A percentile compares a stretch with the other conserved stretches of the same genome.
These are phyloP conservation scores for Chaunax sp. DNA, from an alignment of 2,797 vertebrate genomes.

Conservation along the genomic window DNA sequence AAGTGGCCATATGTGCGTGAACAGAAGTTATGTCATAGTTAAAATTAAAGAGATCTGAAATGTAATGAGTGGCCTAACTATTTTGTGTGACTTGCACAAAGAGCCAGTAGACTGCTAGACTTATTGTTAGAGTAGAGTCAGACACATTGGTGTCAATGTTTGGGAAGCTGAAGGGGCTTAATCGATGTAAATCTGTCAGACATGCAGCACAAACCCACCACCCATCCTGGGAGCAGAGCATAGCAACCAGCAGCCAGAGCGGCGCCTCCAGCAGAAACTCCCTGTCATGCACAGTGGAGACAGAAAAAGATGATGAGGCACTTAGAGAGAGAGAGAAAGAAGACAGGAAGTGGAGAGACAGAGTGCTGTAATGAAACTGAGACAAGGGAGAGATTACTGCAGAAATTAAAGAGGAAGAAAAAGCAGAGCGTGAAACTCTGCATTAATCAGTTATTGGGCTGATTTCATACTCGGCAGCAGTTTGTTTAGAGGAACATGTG, in stretches of 20 bases:
- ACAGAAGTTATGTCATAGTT: too few species aligned
- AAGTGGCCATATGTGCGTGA: background rate
- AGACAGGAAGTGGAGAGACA: slow-evolving; percentile 41
- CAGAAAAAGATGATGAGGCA: slow-evolving; percentile 71
- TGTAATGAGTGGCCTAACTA: background rate
- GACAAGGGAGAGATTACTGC: background rate
- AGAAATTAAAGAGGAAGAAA: slow-evolving; percentile 22
- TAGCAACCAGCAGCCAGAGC: slow-evolving; percentile 47
- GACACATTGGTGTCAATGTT: slow-evolving; percentile 42
- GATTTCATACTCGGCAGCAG: slow-evolving; percentile 15
- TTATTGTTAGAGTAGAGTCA: slow-evolving; percentile 15
- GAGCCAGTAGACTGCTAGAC: slow-evolving; percentile 26
- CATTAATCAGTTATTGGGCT: background rate
- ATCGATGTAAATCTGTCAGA: slow-evolving; percentile 55
- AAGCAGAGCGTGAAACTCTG: background rate
- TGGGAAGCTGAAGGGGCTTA: slow-evolving; percentile 45
- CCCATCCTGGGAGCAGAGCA: slow-evolving; percentile 43
- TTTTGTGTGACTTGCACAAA: slow-evolving; percentile 9
- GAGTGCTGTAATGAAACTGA: slow-evolving; percentile 28
- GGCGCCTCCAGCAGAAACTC: slow-evolving; percentile 64
- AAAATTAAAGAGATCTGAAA: slow-evolving; percentile 4
- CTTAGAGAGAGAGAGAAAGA: slow-evolving; percentile 33
- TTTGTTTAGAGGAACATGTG: slow-evolving; percentile 38
- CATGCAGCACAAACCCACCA: slow-evolving; percentile 32
- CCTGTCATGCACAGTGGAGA: slow-evolving; percentile 45